Conservation (phyloP, 2,113 vertebrate genomes). For the Oreochromis tanganicae region DNA sequence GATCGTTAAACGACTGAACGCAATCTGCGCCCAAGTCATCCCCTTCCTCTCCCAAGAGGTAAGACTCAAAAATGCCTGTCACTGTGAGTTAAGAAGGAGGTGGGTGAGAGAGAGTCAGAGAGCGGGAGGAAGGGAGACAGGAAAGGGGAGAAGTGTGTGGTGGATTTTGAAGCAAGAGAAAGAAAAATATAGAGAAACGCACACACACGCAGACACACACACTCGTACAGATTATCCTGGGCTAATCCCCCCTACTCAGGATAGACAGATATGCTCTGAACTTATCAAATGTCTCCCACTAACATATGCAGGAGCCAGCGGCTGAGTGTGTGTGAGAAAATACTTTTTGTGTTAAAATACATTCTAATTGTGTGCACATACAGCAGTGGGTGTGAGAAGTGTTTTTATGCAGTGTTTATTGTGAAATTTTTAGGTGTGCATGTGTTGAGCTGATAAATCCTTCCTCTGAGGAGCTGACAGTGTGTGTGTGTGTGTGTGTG, state of each 20-base stretch:
- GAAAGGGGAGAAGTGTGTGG: slow-evolving; percentile 30
- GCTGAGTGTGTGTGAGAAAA: slow-evolving; percentile 17
- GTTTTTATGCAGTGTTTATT: slow-evolving; percentile 32
- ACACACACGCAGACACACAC: slow-evolving; percentile 24
- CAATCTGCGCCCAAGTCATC: slow-evolving; percentile 97
- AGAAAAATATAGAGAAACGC: slow-evolving; percentile 8
- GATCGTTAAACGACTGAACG: slow-evolving; percentile 96
- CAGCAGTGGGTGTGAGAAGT: slow-evolving; percentile 23
- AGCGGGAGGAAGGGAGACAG: not conserved
- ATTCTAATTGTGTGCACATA: slow-evolving; percentile 8
- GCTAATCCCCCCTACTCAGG: slow-evolving; percentile 60
- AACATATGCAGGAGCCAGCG: slow-evolving; percentile 60
- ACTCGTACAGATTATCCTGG: slow-evolving; percentile 58
- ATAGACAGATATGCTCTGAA: slow-evolving; percentile 65
- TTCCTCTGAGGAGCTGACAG: slow-evolving; percentile 33
- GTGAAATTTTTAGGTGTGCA: slow-evolving; percentile 7
- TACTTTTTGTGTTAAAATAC: slow-evolving; percentile 21
- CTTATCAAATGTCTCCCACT: slow-evolving; percentile 70
- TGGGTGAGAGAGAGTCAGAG: slow-evolving; percentile 20
- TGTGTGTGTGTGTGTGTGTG: slow-evolving; percentile 1
- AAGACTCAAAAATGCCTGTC: slow-evolving; percentile 62
- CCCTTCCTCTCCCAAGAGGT: slow-evolving; percentile 97
- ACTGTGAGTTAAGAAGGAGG: slow-evolving; percentile 43
- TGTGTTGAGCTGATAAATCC: slow-evolving; percentile 52
- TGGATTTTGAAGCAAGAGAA: slow-evolving; percentile 34